Evolutionary conservation across 2,797 vertebrate species (phyloP).

Genomic region (Spea hammondii): DNA sequence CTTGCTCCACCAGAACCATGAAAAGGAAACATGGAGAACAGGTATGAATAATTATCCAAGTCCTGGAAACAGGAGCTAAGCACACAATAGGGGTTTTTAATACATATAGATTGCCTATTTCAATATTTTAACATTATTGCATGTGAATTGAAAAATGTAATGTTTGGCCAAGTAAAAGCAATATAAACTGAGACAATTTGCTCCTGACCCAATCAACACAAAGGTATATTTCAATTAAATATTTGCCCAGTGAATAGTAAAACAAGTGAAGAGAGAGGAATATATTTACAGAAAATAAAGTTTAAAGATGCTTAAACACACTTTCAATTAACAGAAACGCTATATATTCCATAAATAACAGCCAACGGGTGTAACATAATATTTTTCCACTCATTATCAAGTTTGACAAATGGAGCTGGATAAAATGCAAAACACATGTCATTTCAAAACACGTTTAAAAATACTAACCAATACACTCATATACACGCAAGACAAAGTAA

Average conservation of each 20-base stretch:
- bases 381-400: conserved; percentile 29
- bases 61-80: too few relatives aligned
- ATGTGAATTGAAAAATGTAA: too few relatives aligned
- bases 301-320: conserved; percentile 23
- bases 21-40: too few relatives aligned
- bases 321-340: background rate
- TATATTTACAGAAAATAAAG: conserved; percentile 22
- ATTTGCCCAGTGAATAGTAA: conserved; percentile 6
- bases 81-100: too few relatives aligned
- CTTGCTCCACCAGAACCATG: too few relatives aligned
- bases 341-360: conserved; percentile 14
- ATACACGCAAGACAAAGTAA: background rate
- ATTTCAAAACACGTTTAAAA: conserved; percentile 23
- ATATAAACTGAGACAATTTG: background rate
- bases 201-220: conserved; percentile 19
- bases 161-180: background rate
- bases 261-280: background rate
- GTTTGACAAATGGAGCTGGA: conserved; percentile 33
- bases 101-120: too few relatives aligned
- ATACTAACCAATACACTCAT: background rate
- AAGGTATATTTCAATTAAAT: conserved; percentile 34
- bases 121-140: too few relatives aligned
- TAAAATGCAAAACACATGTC: conserved; percentile 40
- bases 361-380: conserved; percentile 13
- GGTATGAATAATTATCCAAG: too few relatives aligned